Evolutionary conservation across 2,797 vertebrate genomes (phyloP).

Genomic region (Liasis olivaceus): DNA sequence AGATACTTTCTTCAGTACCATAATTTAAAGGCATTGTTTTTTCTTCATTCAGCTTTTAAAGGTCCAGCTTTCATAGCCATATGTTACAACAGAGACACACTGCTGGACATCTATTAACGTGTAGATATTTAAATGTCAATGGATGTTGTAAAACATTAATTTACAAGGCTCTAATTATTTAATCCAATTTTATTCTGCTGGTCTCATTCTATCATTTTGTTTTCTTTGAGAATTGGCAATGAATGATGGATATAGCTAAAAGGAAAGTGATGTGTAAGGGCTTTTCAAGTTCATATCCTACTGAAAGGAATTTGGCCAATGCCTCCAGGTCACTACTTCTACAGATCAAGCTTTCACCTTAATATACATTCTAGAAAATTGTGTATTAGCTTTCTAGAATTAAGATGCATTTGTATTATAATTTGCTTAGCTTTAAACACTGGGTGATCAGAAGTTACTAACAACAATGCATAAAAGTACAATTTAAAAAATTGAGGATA

Average conservation of each 20-base stretch:
- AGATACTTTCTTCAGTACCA: no score
- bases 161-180: not conserved
- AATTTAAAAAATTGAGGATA: not conserved
- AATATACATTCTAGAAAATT: no score
- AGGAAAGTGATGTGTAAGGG: accelerated
- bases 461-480: not conserved
- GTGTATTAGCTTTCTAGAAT: no score
- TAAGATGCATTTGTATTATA: not conserved
- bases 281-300: not conserved
- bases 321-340: no score
- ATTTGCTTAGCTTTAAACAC: not conserved
- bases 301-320: not conserved
- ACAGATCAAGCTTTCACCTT: no score
- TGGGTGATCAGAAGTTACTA: no score
- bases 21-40: no score
- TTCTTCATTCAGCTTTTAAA: no score
- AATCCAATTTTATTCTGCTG: accelerated
- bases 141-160: constrained; percentile 26
- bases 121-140: constrained; percentile 26
- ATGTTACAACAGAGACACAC: not conserved
- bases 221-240: not conserved
- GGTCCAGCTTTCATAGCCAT: no score
- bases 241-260: not conserved
- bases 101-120: constrained; percentile 29
- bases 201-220: not conserved